Conservation (phyloP, 1,140 invertebrate genomes). For the Drosophila quadrilineata region DNA sequence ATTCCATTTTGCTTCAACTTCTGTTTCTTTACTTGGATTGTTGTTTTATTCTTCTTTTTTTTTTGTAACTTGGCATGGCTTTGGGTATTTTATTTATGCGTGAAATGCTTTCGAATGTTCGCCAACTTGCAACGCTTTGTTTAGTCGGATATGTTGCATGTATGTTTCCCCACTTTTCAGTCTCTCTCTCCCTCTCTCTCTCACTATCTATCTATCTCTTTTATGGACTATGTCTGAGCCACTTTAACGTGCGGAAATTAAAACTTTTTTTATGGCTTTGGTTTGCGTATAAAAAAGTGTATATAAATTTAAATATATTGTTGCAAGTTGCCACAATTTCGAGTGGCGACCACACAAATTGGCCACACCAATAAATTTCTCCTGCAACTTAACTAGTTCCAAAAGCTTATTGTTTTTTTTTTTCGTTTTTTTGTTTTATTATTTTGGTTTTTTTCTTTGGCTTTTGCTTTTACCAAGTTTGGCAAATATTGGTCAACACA, state of each 20-base stretch:
- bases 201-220: not conserved
- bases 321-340: constrained; percentile 26
- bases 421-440: too few relatives aligned
- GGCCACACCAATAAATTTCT: constrained; percentile 45
- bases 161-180: constrained; percentile 1
- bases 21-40: constrained; percentile 30
- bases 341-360: constrained; percentile 40
- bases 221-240: constrained; percentile 26
- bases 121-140: constrained; percentile 37
- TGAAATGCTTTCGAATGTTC: constrained; percentile 55
- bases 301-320: constrained; percentile 22
- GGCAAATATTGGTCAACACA: constrained; percentile 15
- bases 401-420: too few relatives aligned
- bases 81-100: constrained; percentile 63
- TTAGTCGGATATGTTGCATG: constrained; percentile 24
- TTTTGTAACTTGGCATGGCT: constrained; percentile 10
- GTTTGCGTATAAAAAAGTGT: constrained; percentile 2
- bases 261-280: constrained; percentile 58
- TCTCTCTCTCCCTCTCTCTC: not conserved
- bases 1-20: too few relatives aligned
- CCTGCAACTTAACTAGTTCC: constrained; percentile 23
- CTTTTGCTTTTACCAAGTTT: constrained; percentile 5
- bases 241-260: constrained; percentile 58
- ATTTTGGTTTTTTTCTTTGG: too few relatives aligned
- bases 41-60: constrained; percentile 8